phyloP scores from a whole-genome alignment of 2,888 invertebrate species.

The Dendrolimus houi region DNA sequence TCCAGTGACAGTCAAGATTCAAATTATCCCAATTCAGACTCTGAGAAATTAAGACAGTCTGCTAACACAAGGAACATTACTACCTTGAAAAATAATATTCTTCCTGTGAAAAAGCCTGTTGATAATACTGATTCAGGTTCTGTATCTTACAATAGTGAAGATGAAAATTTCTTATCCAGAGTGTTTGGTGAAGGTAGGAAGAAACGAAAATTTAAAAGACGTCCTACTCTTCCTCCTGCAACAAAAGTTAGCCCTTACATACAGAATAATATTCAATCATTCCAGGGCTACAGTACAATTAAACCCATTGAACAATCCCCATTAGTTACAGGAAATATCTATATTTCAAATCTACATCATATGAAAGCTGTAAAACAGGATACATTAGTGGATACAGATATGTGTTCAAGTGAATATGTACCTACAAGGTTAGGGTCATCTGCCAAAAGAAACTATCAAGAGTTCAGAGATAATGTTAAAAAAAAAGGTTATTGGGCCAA shows the following conservation, averaged over 20 bases:
- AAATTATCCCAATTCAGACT: slow-evolving; percentile 48
- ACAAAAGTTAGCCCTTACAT: slow-evolving; percentile 24
- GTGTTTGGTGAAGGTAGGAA: slow-evolving; percentile 49
- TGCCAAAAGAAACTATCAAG: slow-evolving; percentile 63
- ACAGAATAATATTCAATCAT: slow-evolving; percentile 23
- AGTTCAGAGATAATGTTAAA: slow-evolving; percentile 63
- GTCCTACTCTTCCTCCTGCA: slow-evolving; percentile 14
- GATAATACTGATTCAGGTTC: slow-evolving; percentile 56
- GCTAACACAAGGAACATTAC: not conserved
- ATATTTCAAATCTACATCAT: slow-evolving; percentile 50
- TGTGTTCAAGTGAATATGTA: slow-evolving; percentile 61
- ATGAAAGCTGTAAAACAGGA: slow-evolving; percentile 42
- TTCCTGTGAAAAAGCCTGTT: slow-evolving; percentile 23
- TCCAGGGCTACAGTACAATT: slow-evolving; percentile 52
- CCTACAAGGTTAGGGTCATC: slow-evolving; percentile 59
- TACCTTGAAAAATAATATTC: slow-evolving; percentile 7
- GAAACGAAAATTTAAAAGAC: slow-evolving; percentile 43
- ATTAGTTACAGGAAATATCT: slow-evolving; percentile 57
- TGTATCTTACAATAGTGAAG: slow-evolving; percentile 56
- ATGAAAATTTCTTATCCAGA: slow-evolving; percentile 58
- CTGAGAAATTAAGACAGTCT: slow-evolving; percentile 24
- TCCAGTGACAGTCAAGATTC: slow-evolving; percentile 53
- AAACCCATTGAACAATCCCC: slow-evolving; percentile 46
- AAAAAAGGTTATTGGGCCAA: slow-evolving; percentile 67
- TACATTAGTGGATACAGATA: slow-evolving; percentile 37